phyloP scores from a whole-genome alignment of 2,113 vertebrate species.

The Rissa tridactyla region DNA sequence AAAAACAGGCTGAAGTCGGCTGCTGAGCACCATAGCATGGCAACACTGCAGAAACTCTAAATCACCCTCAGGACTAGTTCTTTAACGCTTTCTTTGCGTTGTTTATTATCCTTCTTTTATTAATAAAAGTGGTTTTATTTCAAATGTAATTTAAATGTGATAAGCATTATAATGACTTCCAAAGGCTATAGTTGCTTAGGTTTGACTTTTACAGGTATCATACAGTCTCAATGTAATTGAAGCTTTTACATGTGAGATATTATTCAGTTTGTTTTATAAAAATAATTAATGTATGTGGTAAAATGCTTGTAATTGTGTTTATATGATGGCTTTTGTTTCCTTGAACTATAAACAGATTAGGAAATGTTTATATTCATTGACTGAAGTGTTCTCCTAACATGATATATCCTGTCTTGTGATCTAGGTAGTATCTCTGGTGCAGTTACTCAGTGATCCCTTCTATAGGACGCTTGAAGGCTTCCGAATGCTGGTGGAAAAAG shows the following conservation, averaged over 20 bases:
- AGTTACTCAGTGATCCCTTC: slow-evolving; percentile 94
- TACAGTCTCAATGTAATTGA: neutral
- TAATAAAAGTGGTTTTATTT: neutral
- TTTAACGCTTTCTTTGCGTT: neutral
- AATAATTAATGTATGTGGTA: neutral
- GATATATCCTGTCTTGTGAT: slow-evolving; percentile 11
- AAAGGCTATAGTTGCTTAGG: neutral
- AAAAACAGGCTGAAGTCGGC: neutral
- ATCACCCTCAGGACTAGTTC: neutral
- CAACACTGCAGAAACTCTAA: neutral
- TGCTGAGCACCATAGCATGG: neutral
- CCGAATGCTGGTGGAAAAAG: slow-evolving; percentile 93
- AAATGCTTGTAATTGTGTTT: neutral
- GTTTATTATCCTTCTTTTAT: neutral
- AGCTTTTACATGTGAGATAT: neutral
- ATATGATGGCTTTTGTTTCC: neutral
- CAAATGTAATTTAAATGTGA: neutral
- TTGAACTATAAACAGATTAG: neutral
- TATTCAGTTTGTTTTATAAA: neutral
- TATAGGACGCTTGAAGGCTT: slow-evolving; percentile 97
- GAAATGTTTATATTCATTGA: neutral
- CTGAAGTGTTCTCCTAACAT: neutral
- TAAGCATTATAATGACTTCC: neutral
- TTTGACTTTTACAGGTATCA: neutral
- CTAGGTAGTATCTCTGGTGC: slow-evolving; percentile 92